A percentile compares a stretch with the other conserved stretches of the same genome.
These are phyloP conservation scores for Corythaixoides concolor DNA, from an alignment of 2,113 vertebrate species.

Conservation along the genomic window DNA sequence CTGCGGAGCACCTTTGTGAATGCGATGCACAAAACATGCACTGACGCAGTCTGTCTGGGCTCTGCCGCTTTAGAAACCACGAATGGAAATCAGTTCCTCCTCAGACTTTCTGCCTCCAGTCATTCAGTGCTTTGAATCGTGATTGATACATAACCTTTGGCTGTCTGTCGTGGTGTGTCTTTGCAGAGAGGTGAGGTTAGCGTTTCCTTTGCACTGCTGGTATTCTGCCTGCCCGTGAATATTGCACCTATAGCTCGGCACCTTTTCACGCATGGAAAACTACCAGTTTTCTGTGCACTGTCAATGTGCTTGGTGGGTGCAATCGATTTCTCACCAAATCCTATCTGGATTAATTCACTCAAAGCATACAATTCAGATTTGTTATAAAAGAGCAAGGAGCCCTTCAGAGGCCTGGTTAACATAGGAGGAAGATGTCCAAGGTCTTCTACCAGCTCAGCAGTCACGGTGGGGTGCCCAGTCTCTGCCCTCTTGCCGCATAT, in stretches of 20 bases:
- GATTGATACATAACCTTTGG: neutral
- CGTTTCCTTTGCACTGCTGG: neutral
- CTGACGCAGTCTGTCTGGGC: neutral
- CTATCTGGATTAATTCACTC: neutral
- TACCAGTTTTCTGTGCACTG: neutral
- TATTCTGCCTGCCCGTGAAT: neutral
- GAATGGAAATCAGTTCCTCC: neutral
- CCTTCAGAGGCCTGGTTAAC: neutral
- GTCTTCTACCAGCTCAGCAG: neutral
- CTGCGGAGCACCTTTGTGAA: neutral
- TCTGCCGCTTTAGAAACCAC: neutral
- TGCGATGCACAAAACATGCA: neutral
- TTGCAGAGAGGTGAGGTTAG: neutral
- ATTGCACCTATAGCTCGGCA: neutral
- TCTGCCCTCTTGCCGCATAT: neutral
- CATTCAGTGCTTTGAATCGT: neutral
- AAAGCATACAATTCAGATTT: neutral
- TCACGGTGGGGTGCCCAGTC: neutral
- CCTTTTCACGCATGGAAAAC: neutral
- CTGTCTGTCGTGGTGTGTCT: rapidly evolving
- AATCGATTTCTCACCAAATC: neutral
- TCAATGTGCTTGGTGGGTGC: neutral
- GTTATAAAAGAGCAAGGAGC: neutral
- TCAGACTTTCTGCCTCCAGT: neutral
- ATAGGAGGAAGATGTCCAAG: neutral